Percentiles rank a stretch among this genome's conserved stretches.
Evolutionary conservation across 2,888 invertebrate genomes (phyloP).

Genomic region (Pterostichus niger): DNA sequence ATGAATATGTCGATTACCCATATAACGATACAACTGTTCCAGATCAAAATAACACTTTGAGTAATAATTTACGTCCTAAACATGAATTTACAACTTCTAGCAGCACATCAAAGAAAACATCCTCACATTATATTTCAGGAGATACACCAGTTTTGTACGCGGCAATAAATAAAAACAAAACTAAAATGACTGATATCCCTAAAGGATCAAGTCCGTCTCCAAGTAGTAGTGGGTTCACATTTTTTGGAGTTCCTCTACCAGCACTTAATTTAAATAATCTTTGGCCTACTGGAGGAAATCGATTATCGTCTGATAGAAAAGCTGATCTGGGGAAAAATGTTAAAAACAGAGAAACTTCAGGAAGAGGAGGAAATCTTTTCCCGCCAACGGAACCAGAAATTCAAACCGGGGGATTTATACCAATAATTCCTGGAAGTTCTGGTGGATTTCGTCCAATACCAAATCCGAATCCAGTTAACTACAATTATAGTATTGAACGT

Average conservation of each 20-base stretch:
- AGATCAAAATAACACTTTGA: conserved; percentile 69
- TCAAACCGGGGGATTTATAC: conserved; percentile 88
- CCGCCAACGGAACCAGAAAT: conserved; percentile 81
- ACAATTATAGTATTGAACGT: conserved; percentile 57
- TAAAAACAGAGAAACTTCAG: conserved; percentile 73
- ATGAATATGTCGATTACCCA: conserved; percentile 89
- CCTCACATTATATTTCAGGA: conserved; percentile 79
- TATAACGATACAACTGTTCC: conserved; percentile 81
- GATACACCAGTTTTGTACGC: conserved; percentile 83
- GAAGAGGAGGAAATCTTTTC: conserved; percentile 75
- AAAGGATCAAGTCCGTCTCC: conserved; percentile 77
- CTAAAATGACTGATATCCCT: conserved; percentile 70
- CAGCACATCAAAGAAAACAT: conserved; percentile 69
- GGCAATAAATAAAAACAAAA: conserved; percentile 75
- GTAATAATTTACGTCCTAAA: conserved; percentile 72
- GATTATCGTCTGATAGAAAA: conserved; percentile 75
- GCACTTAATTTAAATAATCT: conserved; percentile 85
- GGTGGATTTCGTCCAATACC: conserved; percentile 87
- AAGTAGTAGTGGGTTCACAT: conserved; percentile 85
- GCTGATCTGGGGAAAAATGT: conserved; percentile 72
- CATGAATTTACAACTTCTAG: conserved; percentile 57
- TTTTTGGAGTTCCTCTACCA: conserved; percentile 91
- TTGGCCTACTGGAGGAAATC: conserved; percentile 76
- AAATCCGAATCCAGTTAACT: conserved; percentile 76
- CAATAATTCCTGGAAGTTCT: conserved; percentile 83